phyloP scores from a whole-genome alignment of 2,113 vertebrate species.

The Oenanthe oenanthe region DNA sequence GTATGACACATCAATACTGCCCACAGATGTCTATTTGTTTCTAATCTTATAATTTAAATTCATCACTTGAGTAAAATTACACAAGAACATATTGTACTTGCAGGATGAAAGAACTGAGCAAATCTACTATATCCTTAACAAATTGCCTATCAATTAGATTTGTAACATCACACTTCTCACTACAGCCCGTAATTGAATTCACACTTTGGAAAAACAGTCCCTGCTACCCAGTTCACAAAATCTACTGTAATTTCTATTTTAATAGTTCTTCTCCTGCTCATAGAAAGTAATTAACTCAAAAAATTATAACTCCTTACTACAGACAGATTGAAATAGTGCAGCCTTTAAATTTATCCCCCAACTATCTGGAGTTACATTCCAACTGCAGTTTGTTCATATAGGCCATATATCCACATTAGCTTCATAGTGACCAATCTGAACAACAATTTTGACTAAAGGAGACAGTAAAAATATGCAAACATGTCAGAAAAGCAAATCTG shows the following conservation, averaged over 20 bases:
- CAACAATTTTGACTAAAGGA: background rate
- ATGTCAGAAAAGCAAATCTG: background rate
- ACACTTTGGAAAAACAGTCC: background rate
- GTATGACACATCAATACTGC: background rate
- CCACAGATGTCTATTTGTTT: background rate
- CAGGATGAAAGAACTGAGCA: background rate
- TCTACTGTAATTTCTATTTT: background rate
- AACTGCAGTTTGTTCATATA: background rate
- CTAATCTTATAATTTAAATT: background rate
- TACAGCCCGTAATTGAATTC: background rate
- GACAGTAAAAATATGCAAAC: background rate
- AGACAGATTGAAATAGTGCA: background rate
- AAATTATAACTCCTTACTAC: background rate
- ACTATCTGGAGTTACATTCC: background rate
- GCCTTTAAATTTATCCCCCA: background rate
- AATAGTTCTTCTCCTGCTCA: background rate
- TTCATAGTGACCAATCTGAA: background rate
- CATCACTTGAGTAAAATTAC: constrained; percentile 13
- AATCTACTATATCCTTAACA: background rate
- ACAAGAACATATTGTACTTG: background rate
- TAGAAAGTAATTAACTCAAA: constrained; percentile 14
- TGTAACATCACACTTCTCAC: constrained; percentile 6
- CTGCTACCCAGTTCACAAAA: background rate
- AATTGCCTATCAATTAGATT: constrained; percentile 39
- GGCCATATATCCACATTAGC: background rate